These are phyloP conservation scores for Periophthalmodon schlosseri DNA, from an alignment of 2,113 vertebrate genomes.

Conservation along the genomic window DNA sequence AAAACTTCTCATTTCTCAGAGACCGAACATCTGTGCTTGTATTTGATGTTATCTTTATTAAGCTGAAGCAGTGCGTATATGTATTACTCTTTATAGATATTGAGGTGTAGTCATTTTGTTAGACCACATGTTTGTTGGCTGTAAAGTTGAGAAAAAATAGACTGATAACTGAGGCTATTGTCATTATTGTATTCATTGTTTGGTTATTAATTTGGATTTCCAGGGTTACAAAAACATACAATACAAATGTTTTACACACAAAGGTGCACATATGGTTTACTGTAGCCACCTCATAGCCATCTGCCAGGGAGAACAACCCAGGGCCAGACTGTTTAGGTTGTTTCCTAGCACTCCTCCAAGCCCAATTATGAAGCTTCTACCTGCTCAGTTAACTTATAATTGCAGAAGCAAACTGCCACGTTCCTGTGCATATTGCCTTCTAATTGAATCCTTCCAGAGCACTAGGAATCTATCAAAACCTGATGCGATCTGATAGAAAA, in stretches of 20 bases:
- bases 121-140: too few relatives aligned
- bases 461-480: constrained; percentile 7
- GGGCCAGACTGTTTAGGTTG: background rate
- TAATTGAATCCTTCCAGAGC: constrained; percentile 19
- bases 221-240: background rate
- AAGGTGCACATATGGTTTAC: background rate
- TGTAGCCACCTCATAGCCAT: background rate
- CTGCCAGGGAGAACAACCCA: constrained; percentile 10
- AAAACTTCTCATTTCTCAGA: too few relatives aligned
- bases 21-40: too few relatives aligned
- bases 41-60: too few relatives aligned
- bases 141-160: too few relatives aligned
- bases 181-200: background rate
- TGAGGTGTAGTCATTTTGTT: too few relatives aligned
- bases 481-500: constrained; percentile 17
- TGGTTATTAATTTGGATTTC: background rate
- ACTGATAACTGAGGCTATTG: too few relatives aligned
- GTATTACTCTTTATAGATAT: too few relatives aligned
- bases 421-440: constrained; percentile 17
- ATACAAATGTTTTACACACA: background rate
- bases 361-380: constrained; percentile 15
- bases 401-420: constrained; percentile 7
- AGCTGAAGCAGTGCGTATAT: too few relatives aligned
- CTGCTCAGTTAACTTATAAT: constrained; percentile 10
- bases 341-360: constrained; percentile 22